A percentile compares a stretch with the other conserved stretches of the same genome.
These are phyloP conservation scores for Takifugu flavidus DNA, from an alignment of 2,113 vertebrate species.

Conservation along the genomic window DNA sequence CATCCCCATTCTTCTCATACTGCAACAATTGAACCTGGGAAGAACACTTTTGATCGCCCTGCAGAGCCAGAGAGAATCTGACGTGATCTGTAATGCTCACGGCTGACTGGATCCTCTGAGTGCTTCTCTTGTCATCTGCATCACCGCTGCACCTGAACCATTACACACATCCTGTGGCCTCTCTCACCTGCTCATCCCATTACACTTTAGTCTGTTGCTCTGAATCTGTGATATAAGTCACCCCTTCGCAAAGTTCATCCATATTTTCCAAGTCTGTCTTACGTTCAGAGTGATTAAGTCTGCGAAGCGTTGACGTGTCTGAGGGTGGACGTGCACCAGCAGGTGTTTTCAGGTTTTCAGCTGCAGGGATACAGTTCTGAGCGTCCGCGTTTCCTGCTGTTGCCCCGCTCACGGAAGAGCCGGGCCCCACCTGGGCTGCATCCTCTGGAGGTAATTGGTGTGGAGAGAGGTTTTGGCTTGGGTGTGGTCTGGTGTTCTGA, in stretches of 20 bases:
- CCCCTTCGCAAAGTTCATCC: constrained; percentile 78
- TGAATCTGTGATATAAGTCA: constrained; percentile 65
- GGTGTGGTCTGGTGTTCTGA: constrained; percentile 71
- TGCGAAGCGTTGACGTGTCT: constrained; percentile 77
- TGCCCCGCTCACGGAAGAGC: constrained; percentile 75
- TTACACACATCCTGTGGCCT: too few species aligned
- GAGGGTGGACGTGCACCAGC: constrained; percentile 82
- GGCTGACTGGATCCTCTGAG: too few species aligned
- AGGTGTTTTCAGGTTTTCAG: constrained; percentile 79
- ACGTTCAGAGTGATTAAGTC: constrained; percentile 82
- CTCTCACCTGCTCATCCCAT: constrained; percentile 14
- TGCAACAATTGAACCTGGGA: too few species aligned
- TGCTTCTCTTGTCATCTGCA: too few species aligned
- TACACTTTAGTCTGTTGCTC: constrained; percentile 97
- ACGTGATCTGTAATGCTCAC: too few species aligned
- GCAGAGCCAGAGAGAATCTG: too few species aligned
- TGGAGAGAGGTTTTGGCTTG: constrained; percentile 94
- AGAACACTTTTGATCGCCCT: too few species aligned
- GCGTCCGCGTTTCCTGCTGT: constrained; percentile 67
- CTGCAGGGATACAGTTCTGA: constrained; percentile 73
- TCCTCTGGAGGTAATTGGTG: constrained; percentile 84
- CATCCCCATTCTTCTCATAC: too few species aligned
- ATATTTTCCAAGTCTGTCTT: constrained; percentile 86
- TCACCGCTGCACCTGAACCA: too few species aligned
- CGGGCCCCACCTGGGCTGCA: constrained; percentile 71